A percentile compares a stretch with the other conserved stretches of the same genome.
These are phyloP conservation scores for Acromyrmex charruanus DNA, from an alignment of 1,140 invertebrate species.

Conservation along the genomic window DNA sequence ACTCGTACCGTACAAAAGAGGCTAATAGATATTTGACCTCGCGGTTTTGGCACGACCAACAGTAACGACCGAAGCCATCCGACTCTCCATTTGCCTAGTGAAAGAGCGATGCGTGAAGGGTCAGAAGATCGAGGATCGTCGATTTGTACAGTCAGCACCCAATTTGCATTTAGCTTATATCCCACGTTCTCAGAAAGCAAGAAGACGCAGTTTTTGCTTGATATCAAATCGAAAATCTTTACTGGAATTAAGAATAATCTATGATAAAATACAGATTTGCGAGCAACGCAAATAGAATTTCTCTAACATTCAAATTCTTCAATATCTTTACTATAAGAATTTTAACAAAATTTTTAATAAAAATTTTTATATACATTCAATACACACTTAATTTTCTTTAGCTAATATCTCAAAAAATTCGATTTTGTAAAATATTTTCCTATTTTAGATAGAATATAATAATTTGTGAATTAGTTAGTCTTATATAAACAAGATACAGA, in stretches of 20 bases:
- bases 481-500: neutral
- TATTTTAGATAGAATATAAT: neutral
- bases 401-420: neutral
- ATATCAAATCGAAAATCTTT: slow-evolving; percentile 4
- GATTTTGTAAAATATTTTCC: neutral
- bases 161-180: slow-evolving; percentile 50
- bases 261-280: neutral
- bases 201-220: neutral
- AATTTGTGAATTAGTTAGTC: neutral
- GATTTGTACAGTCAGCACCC: slow-evolving; percentile 20
- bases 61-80: slow-evolving; percentile 39
- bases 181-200: slow-evolving; percentile 1
- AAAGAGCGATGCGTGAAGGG: slow-evolving; percentile 53
- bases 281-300: neutral
- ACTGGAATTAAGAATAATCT: neutral
- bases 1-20: slow-evolving; percentile 48
- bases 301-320: neutral
- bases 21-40: slow-evolving; percentile 67
- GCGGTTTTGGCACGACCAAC: slow-evolving; percentile 54
- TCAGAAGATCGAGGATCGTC: slow-evolving; percentile 43
- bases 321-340: neutral
- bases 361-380: neutral
- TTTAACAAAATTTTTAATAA: slow-evolving; percentile 5
- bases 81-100: slow-evolving; percentile 55
- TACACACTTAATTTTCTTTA: neutral